Base-by-base conservation (phyloP, 2,113 vertebrate genomes). In the Seriola rivoliana region DNA sequence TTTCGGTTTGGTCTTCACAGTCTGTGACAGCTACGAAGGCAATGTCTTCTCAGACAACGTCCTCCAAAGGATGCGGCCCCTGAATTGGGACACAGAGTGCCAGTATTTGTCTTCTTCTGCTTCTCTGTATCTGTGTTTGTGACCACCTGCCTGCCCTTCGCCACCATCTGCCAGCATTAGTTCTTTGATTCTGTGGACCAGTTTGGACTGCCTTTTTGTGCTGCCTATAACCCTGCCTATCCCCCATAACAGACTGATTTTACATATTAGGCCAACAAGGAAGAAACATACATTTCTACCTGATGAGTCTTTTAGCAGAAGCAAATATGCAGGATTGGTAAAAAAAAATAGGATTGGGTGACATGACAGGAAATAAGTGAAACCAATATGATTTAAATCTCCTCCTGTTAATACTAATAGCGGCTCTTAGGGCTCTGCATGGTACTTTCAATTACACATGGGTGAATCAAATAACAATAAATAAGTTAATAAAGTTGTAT, bases 91-190 rank as follows among this genome's bases (percentile, higher is more conserved):
- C 40, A 42, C 40, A 42, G 32, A 3, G 0, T 42, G 65, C 52
- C 46, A 64, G 69, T 29, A 21, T 68, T 65, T 58, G 63, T 72
- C 74, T 25, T 71, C 2, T 58, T 83, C 65, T 68, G 50, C 44
- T 23, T 58, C 25, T 65, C 34, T 64, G 38, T 29, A 29, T 63
- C 36, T 58, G 66, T 6, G 14, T 78, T 70, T 72, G 42, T 75
- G 75, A 78, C 60, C 71, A 74, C 69, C 46, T 77, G 76, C 62
- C 60, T 36, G 44, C 38, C 32, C 63, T 29, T 38, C 36, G 77
- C 46, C 55, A 72, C 17, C 1, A 0, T 83, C 66, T 79, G 76
- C 55, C 52, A 80, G 55, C 32, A 8, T 19, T 65, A 50, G 42
- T 42, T 25, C 42, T 48, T 62, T 71, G 25, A n/a, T 73, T 79